phyloP scores from a whole-genome alignment of 1,140 invertebrate genomes.

The Scaptodrosophila lebanonensis region DNA sequence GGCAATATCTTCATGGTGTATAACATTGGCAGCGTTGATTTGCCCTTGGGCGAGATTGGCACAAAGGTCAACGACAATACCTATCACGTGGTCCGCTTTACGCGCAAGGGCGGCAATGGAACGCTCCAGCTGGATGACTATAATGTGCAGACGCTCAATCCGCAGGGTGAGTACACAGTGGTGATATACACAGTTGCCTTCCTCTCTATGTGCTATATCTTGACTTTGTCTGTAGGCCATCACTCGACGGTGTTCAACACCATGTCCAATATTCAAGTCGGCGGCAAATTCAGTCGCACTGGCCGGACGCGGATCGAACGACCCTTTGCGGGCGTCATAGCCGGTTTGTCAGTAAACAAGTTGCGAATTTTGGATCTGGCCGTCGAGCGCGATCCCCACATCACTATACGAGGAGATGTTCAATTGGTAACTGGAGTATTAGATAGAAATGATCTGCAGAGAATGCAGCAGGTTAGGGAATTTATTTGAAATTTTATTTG shows the following conservation, averaged over 20 bases:
- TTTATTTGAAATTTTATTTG: slow-evolving; percentile 77
- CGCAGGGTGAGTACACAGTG: slow-evolving; percentile 80
- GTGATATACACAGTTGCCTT: neutral
- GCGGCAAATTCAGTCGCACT: slow-evolving; percentile 88
- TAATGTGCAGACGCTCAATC: slow-evolving; percentile 88
- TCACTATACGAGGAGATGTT: slow-evolving; percentile 85
- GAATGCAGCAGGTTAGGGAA: slow-evolving; percentile 87
- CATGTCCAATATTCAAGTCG: slow-evolving; percentile 93
- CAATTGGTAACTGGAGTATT: slow-evolving; percentile 84
- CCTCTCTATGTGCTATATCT: neutral
- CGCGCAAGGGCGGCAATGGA: slow-evolving; percentile 90
- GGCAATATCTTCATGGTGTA: slow-evolving; percentile 95
- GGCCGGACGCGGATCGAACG: slow-evolving; percentile 84
- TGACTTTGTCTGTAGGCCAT: slow-evolving; percentile 80
- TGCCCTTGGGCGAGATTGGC: slow-evolving; percentile 92
- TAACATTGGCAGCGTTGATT: slow-evolving; percentile 94
- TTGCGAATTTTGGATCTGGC: slow-evolving; percentile 90
- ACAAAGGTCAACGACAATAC: slow-evolving; percentile 94
- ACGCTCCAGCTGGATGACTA: slow-evolving; percentile 95
- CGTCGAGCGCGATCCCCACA: slow-evolving; percentile 86
- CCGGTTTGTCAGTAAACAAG: slow-evolving; percentile 93
- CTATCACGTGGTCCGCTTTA: slow-evolving; percentile 95
- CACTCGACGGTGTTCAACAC: slow-evolving; percentile 94
- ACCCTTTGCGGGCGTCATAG: slow-evolving; percentile 90
- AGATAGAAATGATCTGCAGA: slow-evolving; percentile 85